phyloP scores from a whole-genome alignment of 2,113 vertebrate genomes.

The Nycticebus coucang region DNA sequence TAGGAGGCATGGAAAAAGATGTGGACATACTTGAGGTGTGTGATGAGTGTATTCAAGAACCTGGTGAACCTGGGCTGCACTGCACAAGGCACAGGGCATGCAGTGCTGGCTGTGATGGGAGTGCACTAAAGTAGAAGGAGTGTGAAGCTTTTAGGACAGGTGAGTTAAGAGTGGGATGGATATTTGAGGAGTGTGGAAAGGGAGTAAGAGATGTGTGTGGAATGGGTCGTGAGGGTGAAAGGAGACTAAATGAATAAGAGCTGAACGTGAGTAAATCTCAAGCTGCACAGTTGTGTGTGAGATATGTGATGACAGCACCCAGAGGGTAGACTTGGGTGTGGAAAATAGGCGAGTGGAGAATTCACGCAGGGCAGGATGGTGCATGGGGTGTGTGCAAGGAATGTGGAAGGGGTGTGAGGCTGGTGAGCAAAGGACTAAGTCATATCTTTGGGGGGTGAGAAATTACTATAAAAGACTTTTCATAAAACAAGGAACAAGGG shows the following conservation, averaged over 20 bases:
- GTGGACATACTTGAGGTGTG: background rate
- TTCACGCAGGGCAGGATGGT: rapidly evolving
- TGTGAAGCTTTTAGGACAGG: background rate
- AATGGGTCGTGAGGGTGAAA: background rate
- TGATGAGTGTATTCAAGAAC: background rate
- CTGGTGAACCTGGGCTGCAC: background rate
- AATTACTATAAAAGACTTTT: background rate
- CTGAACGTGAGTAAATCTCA: background rate
- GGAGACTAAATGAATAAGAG: background rate
- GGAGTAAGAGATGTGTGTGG: background rate
- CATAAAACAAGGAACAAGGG: background rate
- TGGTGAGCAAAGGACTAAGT: background rate
- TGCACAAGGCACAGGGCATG: background rate
- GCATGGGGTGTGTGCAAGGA: rapidly evolving
- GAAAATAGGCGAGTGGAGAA: background rate
- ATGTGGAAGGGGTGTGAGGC: background rate
- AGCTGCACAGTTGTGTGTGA: background rate
- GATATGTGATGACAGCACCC: background rate
- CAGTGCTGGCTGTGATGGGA: background rate
- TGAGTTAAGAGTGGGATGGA: background rate
- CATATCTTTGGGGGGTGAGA: background rate
- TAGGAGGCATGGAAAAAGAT: background rate
- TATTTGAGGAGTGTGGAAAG: background rate
- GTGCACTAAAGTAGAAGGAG: background rate
- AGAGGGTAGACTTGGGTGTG: background rate